Percentiles rank a stretch among this genome's conserved stretches.
Conservation (phyloP, 2,797 vertebrate genomes). For the Macropus fuliginosus region DNA sequence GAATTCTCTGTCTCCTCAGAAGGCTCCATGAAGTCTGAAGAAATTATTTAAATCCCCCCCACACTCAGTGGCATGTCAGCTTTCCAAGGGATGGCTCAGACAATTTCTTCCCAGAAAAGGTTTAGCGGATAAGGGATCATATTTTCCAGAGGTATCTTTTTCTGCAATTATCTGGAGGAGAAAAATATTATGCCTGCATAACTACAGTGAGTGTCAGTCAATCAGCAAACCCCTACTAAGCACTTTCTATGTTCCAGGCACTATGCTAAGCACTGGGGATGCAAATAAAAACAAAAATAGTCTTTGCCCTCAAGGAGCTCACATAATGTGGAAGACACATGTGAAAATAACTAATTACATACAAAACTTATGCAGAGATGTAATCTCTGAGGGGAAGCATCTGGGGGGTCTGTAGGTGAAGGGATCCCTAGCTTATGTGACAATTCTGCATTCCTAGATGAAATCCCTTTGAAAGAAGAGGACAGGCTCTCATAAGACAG, state of each 20-base stretch:
- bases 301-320: not conserved
- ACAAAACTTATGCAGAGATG: not conserved
- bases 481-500: not conserved
- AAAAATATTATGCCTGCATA: not conserved
- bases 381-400: not conserved
- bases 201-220: not conserved
- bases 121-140: not conserved
- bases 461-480: not conserved
- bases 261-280: not conserved
- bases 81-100: not conserved
- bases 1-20: not conserved
- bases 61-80: not conserved
- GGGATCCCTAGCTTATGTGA: not conserved
- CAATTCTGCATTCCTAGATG: not conserved
- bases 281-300: not conserved
- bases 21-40: not conserved
- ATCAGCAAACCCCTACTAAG: not conserved
- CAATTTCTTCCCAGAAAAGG: not conserved
- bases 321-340: not conserved
- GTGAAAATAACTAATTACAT: not conserved
- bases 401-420: not conserved
- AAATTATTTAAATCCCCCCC: not conserved
- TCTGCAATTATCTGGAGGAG: not conserved
- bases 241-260: not conserved
- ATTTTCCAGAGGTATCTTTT: not conserved